phyloP scores from a whole-genome alignment of 2,888 invertebrate species.

The Drosophila mettleri region DNA sequence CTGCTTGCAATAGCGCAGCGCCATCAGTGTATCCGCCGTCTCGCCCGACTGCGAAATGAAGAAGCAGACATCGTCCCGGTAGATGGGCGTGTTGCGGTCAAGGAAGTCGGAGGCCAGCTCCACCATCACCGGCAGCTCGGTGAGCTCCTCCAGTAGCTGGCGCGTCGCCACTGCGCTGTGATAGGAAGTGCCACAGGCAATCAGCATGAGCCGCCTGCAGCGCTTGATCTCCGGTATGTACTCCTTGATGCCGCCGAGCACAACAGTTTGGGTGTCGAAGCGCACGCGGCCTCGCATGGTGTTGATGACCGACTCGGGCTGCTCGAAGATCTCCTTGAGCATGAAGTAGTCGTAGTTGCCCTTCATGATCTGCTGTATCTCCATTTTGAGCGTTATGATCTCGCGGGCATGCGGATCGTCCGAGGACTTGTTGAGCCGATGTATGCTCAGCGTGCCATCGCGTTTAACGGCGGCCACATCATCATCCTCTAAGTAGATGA shows the following conservation, averaged over 20 bases:
- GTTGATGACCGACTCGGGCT: slow-evolving; percentile 99
- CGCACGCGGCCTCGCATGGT: slow-evolving; percentile 99
- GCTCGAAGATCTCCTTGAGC: slow-evolving; percentile 99
- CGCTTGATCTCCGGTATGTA: slow-evolving; percentile 98
- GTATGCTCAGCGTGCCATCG: slow-evolving; percentile 97
- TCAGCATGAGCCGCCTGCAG: slow-evolving; percentile 97
- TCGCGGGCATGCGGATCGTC: slow-evolving; percentile 96
- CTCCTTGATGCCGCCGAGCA: slow-evolving; percentile 98
- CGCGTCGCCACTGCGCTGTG: slow-evolving; percentile 98
- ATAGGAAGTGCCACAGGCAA: slow-evolving; percentile 99
- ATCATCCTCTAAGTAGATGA: slow-evolving; percentile 98
- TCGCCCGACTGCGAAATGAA: slow-evolving; percentile 99
- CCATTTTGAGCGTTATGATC: slow-evolving; percentile 97
- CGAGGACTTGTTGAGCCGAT: slow-evolving; percentile 92
- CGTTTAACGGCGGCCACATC: slow-evolving; percentile 99
- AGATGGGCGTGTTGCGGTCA: slow-evolving; percentile 98
- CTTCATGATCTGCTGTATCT: slow-evolving; percentile 99
- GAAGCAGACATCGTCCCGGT: slow-evolving; percentile 99
- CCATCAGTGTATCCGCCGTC: slow-evolving; percentile 98
- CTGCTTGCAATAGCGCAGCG: slow-evolving; percentile 97
- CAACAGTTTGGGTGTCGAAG: slow-evolving; percentile 93
- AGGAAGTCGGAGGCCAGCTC: slow-evolving; percentile 99
- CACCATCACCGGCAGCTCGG: slow-evolving; percentile 99
- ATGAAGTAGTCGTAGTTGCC: slow-evolving; percentile 99
- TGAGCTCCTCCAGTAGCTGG: slow-evolving; percentile 97